phyloP scores from a whole-genome alignment of 2,888 invertebrate genomes.

The Drosophila stalkeri region DNA sequence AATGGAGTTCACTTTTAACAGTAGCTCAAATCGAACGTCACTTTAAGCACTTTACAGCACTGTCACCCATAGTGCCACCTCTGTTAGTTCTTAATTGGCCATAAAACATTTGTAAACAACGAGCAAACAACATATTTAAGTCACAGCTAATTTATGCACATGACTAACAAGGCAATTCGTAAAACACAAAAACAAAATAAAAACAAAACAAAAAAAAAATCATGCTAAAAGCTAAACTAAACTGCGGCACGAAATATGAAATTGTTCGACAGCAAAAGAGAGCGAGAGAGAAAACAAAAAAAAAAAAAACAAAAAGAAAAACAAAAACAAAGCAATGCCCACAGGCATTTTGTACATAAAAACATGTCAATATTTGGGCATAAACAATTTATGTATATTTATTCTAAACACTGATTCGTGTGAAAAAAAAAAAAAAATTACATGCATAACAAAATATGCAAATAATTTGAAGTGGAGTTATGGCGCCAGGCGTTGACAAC shows the following conservation, averaged over 20 bases:
- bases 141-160: conserved; percentile 59
- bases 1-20: background rate
- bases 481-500: conserved; percentile 3
- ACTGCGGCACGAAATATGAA: conserved; percentile 48
- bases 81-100: conserved; percentile 33
- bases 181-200: conserved; percentile 2
- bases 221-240: conserved; percentile 48
- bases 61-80: conserved; percentile 6
- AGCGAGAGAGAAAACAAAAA: background rate
- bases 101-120: conserved; percentile 45
- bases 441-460: conserved; percentile 7
- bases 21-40: conserved; percentile 4
- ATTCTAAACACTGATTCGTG: conserved; percentile 11
- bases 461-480: conserved; percentile 3
- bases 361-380: conserved; percentile 15
- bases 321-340: background rate
- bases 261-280: conserved; percentile 13
- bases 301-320: background rate
- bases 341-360: conserved; percentile 7
- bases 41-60: conserved; percentile 1
- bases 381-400: conserved; percentile 17
- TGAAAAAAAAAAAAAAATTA: conserved; percentile 3
- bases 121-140: conserved; percentile 42
- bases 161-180: conserved; percentile 57
- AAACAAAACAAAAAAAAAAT: background rate